phyloP scores from a whole-genome alignment of 2,797 vertebrate genomes.

The Oreochromis mossambicus region DNA sequence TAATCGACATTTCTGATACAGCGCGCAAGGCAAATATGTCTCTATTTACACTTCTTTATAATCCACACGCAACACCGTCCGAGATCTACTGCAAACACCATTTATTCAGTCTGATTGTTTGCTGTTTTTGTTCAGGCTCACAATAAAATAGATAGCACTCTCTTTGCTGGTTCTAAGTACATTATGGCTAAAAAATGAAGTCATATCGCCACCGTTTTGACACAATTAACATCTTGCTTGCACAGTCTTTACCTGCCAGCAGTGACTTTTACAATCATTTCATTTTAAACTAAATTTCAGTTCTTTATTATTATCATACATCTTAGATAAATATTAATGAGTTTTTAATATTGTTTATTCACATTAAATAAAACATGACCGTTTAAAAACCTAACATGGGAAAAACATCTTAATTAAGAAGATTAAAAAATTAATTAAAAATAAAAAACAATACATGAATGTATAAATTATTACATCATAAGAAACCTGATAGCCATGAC shows the following conservation, averaged over 20 bases:
- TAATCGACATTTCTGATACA: slow-evolving; percentile 70
- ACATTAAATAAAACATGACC: not conserved
- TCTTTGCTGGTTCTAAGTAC: slow-evolving; percentile 13
- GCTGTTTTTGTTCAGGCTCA: slow-evolving; percentile 31
- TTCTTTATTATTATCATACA: not conserved
- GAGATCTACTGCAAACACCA: slow-evolving; percentile 51
- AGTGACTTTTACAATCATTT: not conserved
- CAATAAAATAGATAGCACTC: slow-evolving; percentile 31
- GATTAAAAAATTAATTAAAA: not conserved
- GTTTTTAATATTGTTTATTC: not conserved
- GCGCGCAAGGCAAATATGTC: slow-evolving; percentile 48
- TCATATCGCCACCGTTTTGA: not conserved
- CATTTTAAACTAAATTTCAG: not conserved
- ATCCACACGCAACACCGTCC: slow-evolving; percentile 57
- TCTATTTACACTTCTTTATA: slow-evolving; percentile 54
- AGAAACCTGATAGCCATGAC: not conserved
- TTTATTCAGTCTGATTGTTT: slow-evolving; percentile 51
- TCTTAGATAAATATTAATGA: not conserved
- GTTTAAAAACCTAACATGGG: not conserved
- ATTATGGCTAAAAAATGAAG: slow-evolving; percentile 15
- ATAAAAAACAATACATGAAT: not conserved
- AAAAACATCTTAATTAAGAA: not conserved
- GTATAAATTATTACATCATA: not conserved
- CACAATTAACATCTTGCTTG: not conserved
- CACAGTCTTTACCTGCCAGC: not conserved